phyloP scores from a whole-genome alignment of 2,113 vertebrate genomes.

The Actinemys pallida region DNA sequence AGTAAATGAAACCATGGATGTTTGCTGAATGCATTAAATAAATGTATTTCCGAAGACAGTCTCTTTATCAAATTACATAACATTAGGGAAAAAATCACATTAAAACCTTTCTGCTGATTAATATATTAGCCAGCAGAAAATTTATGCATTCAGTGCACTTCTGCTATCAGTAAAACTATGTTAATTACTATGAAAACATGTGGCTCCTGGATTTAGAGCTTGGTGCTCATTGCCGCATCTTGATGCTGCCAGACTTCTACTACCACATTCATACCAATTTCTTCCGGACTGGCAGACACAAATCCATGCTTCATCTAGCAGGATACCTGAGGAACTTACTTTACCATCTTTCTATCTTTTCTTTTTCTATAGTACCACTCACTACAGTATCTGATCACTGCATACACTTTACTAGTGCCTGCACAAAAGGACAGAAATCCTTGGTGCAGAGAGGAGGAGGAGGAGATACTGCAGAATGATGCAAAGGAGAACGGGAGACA shows the following conservation, averaged over 20 bases:
- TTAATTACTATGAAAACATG: background rate
- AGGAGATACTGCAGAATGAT: background rate
- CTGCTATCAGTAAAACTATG: fast-evolving
- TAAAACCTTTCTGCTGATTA: background rate
- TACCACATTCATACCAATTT: background rate
- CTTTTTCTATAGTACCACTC: background rate
- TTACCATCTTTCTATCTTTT: background rate
- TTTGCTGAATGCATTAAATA: background rate
- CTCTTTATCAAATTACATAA: background rate
- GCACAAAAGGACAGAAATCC: background rate
- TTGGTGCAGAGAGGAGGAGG: background rate
- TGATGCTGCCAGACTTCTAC: background rate
- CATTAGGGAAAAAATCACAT: background rate
- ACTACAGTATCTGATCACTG: background rate
- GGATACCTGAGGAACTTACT: background rate
- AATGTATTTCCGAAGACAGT: background rate
- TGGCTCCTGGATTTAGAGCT: background rate
- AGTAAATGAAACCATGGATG: background rate
- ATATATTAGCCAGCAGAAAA: background rate
- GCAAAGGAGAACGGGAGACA: fast-evolving
- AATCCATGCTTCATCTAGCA: background rate
- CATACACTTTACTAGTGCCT: background rate
- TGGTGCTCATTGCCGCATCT: background rate
- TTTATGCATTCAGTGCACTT: background rate
- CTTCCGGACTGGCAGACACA: fast-evolving